Evolutionary conservation across 2,888 invertebrate genomes (phyloP), one percentile per base, ranked within the genome.

Genomic region (Pyrocoelia pectoralis): DNA sequence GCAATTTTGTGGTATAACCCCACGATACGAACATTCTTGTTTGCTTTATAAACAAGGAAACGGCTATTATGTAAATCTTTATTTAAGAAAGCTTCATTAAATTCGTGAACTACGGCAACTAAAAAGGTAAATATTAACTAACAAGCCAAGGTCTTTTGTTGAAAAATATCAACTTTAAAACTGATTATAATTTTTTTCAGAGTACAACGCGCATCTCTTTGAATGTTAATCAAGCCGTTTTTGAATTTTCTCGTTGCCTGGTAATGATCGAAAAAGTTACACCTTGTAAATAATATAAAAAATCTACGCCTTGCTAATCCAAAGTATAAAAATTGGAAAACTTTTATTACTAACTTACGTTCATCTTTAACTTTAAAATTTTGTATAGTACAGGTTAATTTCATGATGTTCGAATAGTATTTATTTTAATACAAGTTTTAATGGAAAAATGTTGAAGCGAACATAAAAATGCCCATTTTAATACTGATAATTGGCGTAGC

Each of bases 31-130:
- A 46, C 38, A 50, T 43, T 33, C 9, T 33, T 33, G 55, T 73
- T 74, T 70, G 69, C 18, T 74, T 70, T 68, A 69, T 68, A 74
- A 73, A 76, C 75, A 74, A 73, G 70, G 74, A 72, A 70, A 65
- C 71, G 73, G 74, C 73, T 74, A 76, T 77, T 77, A 78, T 78
- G 77, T 70, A 77, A 77, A 78, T 77, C 70, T 70, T 60, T 66
- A 74, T 74, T 74, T 75, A 74, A 76, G 76, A 74, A 74, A 76
- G 73, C 72, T 77, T 77, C 78, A 76, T 79, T 79, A 78, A 77
- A 76, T 77, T 73, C 74, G 69, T 69, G 69, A 73, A 74, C 73
- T 74, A 70, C 38, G 38, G 72, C n/a, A n/a, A 73, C 72, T 71
- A 69, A 71, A 73, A 68, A 73, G 73, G 76, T 77, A 76, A 75